phyloP scores from a whole-genome alignment of 2,113 vertebrate genomes.

The Pogonocichla stellata region DNA sequence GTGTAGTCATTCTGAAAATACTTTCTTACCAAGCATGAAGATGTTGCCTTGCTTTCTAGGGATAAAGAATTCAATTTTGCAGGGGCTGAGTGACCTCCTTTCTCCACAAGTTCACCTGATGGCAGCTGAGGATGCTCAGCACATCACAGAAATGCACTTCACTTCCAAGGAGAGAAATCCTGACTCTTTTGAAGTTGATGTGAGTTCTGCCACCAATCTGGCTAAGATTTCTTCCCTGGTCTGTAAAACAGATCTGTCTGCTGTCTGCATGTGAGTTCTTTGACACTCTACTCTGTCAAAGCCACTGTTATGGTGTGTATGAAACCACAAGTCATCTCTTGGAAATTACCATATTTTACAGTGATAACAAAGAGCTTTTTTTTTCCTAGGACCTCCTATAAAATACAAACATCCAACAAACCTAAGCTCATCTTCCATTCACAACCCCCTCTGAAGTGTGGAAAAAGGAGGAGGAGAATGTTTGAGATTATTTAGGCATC shows the following conservation, averaged over 20 bases:
- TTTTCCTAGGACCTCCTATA: not conserved
- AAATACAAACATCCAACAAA: not conserved
- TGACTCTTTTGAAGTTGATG: not conserved
- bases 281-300: not conserved
- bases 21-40: not conserved
- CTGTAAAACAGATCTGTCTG: not conserved
- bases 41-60: not conserved
- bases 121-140: not conserved
- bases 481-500: not conserved
- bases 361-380: not conserved
- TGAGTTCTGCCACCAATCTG: not conserved
- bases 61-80: not conserved
- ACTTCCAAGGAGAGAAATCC: not conserved
- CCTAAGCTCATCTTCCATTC: not conserved
- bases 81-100: not conserved
- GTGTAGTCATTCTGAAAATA: not conserved
- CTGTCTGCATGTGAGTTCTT: not conserved
- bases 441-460: not conserved
- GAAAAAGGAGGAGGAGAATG: not conserved
- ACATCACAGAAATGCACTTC: not conserved
- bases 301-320: not conserved
- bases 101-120: not conserved
- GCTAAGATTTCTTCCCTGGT: not conserved
- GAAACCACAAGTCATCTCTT: not conserved
- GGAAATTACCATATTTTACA: not conserved